These are phyloP conservation scores for Lerema accius DNA, from an alignment of 1,140 invertebrate species.

Conservation along the genomic window DNA sequence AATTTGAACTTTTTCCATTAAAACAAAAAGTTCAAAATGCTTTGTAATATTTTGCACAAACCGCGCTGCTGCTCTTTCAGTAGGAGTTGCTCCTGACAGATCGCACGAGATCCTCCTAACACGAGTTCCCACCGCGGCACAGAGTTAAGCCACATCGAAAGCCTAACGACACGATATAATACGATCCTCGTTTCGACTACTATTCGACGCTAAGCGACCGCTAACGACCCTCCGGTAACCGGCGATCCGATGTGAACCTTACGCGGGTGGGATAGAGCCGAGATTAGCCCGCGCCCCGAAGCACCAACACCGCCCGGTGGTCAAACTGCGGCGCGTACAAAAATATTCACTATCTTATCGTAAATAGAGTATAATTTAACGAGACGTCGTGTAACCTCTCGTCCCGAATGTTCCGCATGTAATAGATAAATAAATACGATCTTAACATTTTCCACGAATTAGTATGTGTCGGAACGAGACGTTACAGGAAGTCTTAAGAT, in stretches of 20 bases:
- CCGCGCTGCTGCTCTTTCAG: no score
- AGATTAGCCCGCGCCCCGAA: conserved; percentile 53
- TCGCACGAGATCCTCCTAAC: neutral
- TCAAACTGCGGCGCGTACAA: conserved; percentile 59
- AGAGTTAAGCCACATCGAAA: conserved; percentile 22
- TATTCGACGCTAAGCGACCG: neutral
- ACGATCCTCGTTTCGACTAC: neutral
- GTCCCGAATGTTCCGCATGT: neutral
- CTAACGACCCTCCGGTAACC: neutral
- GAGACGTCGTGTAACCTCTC: neutral
- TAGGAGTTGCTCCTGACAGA: no score
- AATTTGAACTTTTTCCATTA: no score
- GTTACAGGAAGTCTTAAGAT: conserved; percentile 7
- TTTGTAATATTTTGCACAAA: no score
- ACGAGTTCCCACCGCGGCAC: neutral
- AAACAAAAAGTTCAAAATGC: no score
- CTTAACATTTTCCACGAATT: no score
- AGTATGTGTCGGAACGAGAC: neutral
- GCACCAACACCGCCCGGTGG: conserved; percentile 74
- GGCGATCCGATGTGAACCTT: neutral
- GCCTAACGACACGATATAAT: neutral
- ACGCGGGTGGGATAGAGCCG: neutral
- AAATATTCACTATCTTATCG: conserved; percentile 57
- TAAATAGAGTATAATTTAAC: conserved; percentile 39
- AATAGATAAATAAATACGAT: no score